Conservation (phyloP, 2,113 vertebrate species). For the Cyphomyrus plagiostoma region DNA sequence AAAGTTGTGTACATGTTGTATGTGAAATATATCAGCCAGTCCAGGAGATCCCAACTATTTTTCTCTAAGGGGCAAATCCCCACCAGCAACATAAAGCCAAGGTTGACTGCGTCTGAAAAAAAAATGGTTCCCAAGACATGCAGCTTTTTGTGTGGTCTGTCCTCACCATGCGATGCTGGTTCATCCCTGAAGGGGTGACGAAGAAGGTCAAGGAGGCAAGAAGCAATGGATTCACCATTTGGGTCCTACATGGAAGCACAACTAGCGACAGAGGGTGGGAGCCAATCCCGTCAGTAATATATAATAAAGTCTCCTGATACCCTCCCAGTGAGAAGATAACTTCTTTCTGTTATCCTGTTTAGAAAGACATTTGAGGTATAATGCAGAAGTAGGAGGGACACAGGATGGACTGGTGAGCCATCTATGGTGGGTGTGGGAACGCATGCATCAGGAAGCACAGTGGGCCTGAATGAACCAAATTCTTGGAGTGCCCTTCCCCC, state of each 20-base stretch:
- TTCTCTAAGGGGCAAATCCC: not conserved
- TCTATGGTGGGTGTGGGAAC: conserved; percentile 13
- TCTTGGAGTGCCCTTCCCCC: conserved; percentile 37
- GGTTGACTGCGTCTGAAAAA: not conserved
- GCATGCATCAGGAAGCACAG: conserved; percentile 36
- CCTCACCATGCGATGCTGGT: not conserved
- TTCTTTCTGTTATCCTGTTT: not conserved
- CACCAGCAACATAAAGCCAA: not conserved
- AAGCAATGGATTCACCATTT: not conserved
- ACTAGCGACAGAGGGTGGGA: not conserved
- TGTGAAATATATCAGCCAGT: not conserved
- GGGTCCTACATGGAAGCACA: not conserved
- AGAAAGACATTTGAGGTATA: not conserved
- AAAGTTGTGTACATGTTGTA: not conserved
- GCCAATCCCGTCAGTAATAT: not conserved
- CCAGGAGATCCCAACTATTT: not conserved
- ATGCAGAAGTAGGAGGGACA: not conserved
- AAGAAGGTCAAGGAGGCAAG: not conserved
- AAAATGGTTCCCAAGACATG: not conserved
- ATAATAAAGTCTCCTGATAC: not conserved
- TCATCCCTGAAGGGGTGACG: not conserved
- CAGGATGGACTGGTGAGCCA: conserved; percentile 18
- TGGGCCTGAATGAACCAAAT: conserved; percentile 50
- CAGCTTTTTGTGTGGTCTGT: not conserved
- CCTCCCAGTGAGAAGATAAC: not conserved